Conservation (phyloP, 2,113 vertebrate genomes). For the Paraplagusia blochii region DNA sequence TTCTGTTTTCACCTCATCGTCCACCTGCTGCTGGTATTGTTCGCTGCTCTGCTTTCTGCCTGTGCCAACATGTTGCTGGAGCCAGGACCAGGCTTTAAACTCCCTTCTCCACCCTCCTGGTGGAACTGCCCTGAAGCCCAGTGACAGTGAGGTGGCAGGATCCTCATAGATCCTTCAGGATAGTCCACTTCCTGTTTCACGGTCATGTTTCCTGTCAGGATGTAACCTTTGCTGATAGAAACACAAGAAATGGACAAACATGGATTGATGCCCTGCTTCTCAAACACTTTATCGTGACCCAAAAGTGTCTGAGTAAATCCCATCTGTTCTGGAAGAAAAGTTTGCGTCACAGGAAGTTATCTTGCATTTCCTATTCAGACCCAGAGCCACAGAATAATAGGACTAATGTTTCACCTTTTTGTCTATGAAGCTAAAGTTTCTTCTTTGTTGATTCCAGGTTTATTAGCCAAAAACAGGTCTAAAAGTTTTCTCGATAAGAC, state of each 20-base stretch:
- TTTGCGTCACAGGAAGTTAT: no score
- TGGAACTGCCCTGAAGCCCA: slow-evolving; percentile 47
- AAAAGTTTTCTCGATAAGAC: no score
- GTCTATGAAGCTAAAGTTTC: no score
- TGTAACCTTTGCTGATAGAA: slow-evolving; percentile 39
- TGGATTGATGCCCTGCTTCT: neutral
- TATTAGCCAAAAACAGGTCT: no score
- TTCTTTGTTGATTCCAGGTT: no score
- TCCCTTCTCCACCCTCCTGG: slow-evolving; percentile 15
- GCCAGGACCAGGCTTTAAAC: slow-evolving; percentile 13
- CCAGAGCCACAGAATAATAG: no score
- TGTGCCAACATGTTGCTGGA: slow-evolving; percentile 18
- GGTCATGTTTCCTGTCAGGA: slow-evolving; percentile 23
- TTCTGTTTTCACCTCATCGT: slow-evolving; percentile 43
- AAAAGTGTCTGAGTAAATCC: no score
- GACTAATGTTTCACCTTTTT: no score
- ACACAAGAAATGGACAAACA: slow-evolving; percentile 34
- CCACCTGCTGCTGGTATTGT: slow-evolving; percentile 48
- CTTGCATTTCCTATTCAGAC: no score
- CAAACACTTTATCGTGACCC: no score
- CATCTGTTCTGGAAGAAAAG: no score
- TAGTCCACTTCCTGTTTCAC: slow-evolving; percentile 48
- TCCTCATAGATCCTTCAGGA: no score
- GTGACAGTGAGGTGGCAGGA: slow-evolving; percentile 8
- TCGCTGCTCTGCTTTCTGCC: slow-evolving; percentile 25